A percentile compares a stretch with the other conserved stretches of the same genome.
phyloP scores from a whole-genome alignment of 2,113 vertebrate genomes.

The Ctenomys sociabilis region DNA sequence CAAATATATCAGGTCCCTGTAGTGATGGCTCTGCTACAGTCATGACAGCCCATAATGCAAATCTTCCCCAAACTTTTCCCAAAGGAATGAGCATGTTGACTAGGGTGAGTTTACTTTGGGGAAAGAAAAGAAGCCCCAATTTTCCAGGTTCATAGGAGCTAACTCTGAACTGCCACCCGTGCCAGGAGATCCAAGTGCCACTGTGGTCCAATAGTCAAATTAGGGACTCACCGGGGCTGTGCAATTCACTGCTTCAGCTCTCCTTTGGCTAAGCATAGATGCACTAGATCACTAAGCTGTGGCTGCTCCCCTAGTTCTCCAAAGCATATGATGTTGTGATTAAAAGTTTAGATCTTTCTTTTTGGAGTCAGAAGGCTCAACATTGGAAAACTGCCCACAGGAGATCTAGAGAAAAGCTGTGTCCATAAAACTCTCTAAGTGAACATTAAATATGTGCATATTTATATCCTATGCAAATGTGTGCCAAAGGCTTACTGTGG shows the following conservation, averaged over 20 bases:
- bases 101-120: background rate
- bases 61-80: background rate
- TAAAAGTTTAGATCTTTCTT: background rate
- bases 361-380: background rate
- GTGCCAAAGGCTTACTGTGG: background rate
- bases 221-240: background rate
- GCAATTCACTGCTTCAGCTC: background rate
- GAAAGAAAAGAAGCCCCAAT: background rate
- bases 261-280: background rate
- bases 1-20: background rate
- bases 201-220: background rate
- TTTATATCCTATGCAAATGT: background rate
- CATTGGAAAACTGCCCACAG: background rate
- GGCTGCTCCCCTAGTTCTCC: background rate
- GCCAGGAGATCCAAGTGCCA: background rate
- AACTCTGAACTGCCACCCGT: background rate
- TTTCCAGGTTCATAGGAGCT: slow-evolving; percentile 29
- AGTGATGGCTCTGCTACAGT: background rate
- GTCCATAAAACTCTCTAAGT: background rate
- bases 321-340: background rate
- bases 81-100: background rate
- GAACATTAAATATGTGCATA: background rate
- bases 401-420: background rate
- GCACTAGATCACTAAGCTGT: background rate
- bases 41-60: background rate